These are phyloP conservation scores for Novumbra hubbsi DNA, from an alignment of 2,797 vertebrate genomes.

Conservation along the genomic window DNA sequence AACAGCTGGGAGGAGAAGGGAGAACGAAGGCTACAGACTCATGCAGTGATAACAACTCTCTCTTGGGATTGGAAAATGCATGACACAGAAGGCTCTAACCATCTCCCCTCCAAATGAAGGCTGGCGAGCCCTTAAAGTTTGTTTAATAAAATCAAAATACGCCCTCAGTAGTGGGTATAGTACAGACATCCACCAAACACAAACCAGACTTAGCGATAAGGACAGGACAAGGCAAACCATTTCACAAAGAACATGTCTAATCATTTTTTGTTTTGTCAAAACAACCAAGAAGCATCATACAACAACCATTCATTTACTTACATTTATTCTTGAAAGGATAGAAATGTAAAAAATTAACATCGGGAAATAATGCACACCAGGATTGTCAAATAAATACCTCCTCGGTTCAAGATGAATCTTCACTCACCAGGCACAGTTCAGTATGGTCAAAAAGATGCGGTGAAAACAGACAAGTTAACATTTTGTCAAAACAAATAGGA, in stretches of 20 bases:
- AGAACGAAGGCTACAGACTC: background rate
- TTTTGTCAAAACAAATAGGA: background rate
- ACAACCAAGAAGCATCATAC: background rate
- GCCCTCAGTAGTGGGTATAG: background rate
- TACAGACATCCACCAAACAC: background rate
- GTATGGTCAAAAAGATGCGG: background rate
- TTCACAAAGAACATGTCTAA: conserved; percentile 1
- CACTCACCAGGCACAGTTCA: background rate
- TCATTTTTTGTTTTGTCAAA: conserved; percentile 20
- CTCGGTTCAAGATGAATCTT: background rate
- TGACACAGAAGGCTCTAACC: background rate
- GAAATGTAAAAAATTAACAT: background rate
- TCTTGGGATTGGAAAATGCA: background rate
- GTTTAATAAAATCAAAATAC: background rate
- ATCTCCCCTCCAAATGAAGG: background rate
- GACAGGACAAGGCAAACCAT: background rate
- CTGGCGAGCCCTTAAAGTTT: background rate
- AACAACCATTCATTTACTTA: conserved; percentile 4
- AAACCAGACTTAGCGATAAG: background rate
- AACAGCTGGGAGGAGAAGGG: background rate
- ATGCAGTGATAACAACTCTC: conserved; percentile 12
- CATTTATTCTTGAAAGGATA: conserved; percentile 11
- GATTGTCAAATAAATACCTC: background rate
- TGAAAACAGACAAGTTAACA: background rate
- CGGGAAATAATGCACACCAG: background rate